These are phyloP conservation scores for Hyaena hyaena DNA, from an alignment of 2,113 vertebrate genomes.

Conservation along the genomic window DNA sequence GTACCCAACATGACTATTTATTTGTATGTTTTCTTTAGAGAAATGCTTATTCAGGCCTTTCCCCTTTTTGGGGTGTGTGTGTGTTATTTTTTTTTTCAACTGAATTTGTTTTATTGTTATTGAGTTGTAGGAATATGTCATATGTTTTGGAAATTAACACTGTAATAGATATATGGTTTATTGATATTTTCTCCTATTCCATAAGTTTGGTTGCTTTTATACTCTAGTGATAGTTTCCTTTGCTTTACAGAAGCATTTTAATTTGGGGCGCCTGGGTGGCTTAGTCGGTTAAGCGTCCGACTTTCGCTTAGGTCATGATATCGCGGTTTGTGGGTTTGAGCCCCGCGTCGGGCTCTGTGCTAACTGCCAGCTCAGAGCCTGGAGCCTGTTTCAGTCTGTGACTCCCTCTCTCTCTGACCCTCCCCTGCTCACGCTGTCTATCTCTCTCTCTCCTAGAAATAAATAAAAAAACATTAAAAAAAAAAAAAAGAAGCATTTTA, in stretches of 20 bases:
- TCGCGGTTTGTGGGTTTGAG: too few species aligned
- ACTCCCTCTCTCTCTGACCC: too few species aligned
- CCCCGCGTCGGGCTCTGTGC: too few species aligned
- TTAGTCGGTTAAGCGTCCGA: too few species aligned
- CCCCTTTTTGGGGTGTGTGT: background rate
- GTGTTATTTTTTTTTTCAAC: background rate
- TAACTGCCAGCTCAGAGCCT: too few species aligned
- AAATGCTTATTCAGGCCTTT: background rate
- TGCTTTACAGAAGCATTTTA: background rate
- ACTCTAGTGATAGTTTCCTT: background rate
- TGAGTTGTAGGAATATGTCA: background rate
- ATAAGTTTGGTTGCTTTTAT: background rate
- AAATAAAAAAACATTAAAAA: too few species aligned
- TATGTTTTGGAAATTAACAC: background rate
- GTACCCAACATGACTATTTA: too few species aligned
- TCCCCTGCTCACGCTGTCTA: too few species aligned
- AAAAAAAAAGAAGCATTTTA: background rate
- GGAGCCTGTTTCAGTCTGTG: too few species aligned
- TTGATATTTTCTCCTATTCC: background rate
- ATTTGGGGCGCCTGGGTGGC: too few species aligned
- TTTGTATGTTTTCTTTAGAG: background rate
- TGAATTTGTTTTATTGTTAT: background rate
- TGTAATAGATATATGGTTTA: background rate
- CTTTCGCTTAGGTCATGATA: too few species aligned
- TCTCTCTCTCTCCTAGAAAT: too few species aligned